Evolutionary conservation across 2,888 invertebrate genomes (phyloP), one percentile per base, ranked within the genome.

Genomic region (Adineta ricciae): DNA sequence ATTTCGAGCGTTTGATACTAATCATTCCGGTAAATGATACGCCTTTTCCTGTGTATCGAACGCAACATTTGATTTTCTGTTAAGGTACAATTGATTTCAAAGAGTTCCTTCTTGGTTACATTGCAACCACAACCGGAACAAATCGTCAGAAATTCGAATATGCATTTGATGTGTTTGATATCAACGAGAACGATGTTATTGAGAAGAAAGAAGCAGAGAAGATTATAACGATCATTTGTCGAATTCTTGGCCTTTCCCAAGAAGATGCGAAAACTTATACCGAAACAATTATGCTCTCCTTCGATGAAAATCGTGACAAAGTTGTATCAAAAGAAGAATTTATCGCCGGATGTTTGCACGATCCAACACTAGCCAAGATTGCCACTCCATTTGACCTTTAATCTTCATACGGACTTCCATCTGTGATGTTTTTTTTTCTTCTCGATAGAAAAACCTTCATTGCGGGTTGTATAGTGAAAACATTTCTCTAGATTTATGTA

Each of bases 231-330:
- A 41, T 78, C 14, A 41, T 78, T 0, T 78, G 24, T 78, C 38
- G 41, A 78, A 78, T 78, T 41, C 5, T 24, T 41, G 41, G 41
- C 14, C 2, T 78, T n/a, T 41, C 78, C 14, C 24, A 78, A 41
- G 14, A 78, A 41, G 78, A 78, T 38, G 78, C 41, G 0, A n/a
- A 78, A 41, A 9, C 3, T 1, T 78, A 78, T 41, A 78, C 78
- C 24, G 11, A 24, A 78, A 38, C 78, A 38, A 9, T 78, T n/a
- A 78, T 78, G 78, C 41, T 78, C n/a, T 41, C 78, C 11, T 78
- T 85, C 32, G 85, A 85, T 84, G 52, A 50, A 38, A 84, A 85
- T 83, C 73, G 52, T 36, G 85, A 85, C 78, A 73, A 83, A 84
- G 73, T 73, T 54, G 16, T 85, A 46, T 78, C 73, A 9, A 83